Evolutionary conservation across 2,888 invertebrate genomes (phyloP), one percentile per base, ranked within the genome.

Genomic region (Lymantria monacha): DNA sequence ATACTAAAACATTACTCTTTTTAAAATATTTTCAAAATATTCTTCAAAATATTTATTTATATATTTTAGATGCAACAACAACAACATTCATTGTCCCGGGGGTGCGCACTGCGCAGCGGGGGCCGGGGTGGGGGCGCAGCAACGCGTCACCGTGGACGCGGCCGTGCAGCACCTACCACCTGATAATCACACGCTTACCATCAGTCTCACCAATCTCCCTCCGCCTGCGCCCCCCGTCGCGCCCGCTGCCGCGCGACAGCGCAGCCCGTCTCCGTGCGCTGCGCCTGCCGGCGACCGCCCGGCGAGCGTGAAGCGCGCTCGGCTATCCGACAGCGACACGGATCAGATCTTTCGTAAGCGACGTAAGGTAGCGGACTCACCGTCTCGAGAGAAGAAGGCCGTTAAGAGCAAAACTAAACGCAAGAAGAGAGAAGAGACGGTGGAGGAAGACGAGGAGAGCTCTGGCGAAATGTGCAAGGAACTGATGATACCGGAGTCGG

Each of bases 401-500:
- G 33, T 33, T 8, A 33, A 33, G 9, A 1, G 9, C 5, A 9
- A 33, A 8, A 33, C 5, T 33, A 33, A 33, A 8, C 33, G 33
- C 33, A 9, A 33, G 10, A 10, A 33, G 10, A 10, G 1, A 9
- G 9, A 33, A 10, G 10, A 33, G 10, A 10, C 2, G 10, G 33
- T 33, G 9, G 5, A 33, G 33, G 10, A 33, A 10, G 10, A 10
- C 1, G 33, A 33, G 10, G 36, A 9, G 10, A 13, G n/a, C 1
- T 9, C 9, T 33, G 33, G 33, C 9, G 33, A 10, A 8, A 33
- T 33, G 33, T 63, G 59, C 52, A 76, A 74, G 46, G 81, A 81
- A 55, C 51, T 83, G 36, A 42, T 74, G 0, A 72, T 83, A 8
- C 55, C 69, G n/a, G 72, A 77, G 33, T 54, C 56, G 0, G 79